These are phyloP conservation scores for Acronicta leporina DNA, from an alignment of 2,888 invertebrate genomes.

Conservation along the genomic window DNA sequence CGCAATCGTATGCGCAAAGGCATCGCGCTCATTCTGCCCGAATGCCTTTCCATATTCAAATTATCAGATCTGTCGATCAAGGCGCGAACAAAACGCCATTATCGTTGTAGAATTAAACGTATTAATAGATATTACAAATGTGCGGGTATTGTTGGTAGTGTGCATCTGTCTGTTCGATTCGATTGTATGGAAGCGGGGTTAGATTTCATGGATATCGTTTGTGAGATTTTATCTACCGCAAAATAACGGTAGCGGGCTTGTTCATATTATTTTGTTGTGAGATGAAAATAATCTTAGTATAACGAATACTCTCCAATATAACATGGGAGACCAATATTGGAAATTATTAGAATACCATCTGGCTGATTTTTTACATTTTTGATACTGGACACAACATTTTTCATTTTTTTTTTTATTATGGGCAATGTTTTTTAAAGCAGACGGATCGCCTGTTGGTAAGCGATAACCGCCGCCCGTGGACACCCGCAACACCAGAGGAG, in stretches of 20 bases:
- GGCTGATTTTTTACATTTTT: too few relatives aligned
- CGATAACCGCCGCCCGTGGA: too few relatives aligned
- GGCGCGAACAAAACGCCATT: conserved; percentile 74
- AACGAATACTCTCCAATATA: too few relatives aligned
- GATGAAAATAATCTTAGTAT: too few relatives aligned
- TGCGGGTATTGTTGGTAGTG: conserved; percentile 74
- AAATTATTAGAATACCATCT: too few relatives aligned
- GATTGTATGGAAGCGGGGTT: conserved; percentile 80
- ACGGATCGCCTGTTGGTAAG: too few relatives aligned
- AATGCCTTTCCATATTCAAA: conserved; percentile 86
- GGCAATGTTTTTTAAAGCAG: too few relatives aligned
- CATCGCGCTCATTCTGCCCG: conserved; percentile 64
- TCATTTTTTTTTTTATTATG: too few relatives aligned
- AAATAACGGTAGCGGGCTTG: conserved; percentile 37
- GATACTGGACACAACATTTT: too few relatives aligned
- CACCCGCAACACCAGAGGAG: too few relatives aligned
- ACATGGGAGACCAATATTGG: too few relatives aligned
- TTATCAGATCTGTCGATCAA: conserved; percentile 86
- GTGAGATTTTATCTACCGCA: conserved; percentile 57
- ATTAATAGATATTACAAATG: conserved; percentile 75
- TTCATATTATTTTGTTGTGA: conserved; percentile 13
- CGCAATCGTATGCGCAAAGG: conserved; percentile 63
- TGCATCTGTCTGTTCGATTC: conserved; percentile 77
- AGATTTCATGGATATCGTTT: conserved; percentile 74
- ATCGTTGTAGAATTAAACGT: conserved; percentile 77